These are phyloP conservation scores for Argyra leucocephala DNA, from an alignment of 2,888 invertebrate species.

Conservation along the genomic window DNA sequence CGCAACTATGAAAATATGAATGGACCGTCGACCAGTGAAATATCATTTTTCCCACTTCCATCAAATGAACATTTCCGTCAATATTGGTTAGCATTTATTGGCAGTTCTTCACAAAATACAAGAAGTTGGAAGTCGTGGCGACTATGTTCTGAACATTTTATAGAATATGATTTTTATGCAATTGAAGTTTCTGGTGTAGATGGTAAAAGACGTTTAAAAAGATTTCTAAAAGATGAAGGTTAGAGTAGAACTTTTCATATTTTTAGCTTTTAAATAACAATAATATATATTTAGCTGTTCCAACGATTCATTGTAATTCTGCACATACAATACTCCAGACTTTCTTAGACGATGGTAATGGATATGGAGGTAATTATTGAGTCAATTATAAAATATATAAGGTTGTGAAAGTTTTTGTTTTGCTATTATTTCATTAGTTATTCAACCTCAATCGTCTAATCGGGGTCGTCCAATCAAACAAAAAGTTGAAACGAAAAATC, in stretches of 20 bases:
- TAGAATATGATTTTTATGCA: constrained; percentile 6
- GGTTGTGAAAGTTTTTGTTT: background rate
- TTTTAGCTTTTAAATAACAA: background rate
- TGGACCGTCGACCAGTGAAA: background rate
- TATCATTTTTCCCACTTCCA: background rate
- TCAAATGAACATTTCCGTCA: background rate
- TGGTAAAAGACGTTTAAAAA: background rate
- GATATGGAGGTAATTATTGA: background rate
- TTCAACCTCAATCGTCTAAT: background rate
- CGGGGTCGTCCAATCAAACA: background rate
- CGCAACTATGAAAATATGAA: background rate
- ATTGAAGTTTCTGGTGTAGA: background rate
- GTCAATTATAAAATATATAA: background rate
- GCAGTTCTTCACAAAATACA: background rate
- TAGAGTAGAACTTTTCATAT: background rate
- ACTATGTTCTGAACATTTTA: constrained; percentile 7
- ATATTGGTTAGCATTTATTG: background rate
- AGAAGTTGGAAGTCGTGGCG: background rate
- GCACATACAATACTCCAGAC: background rate
- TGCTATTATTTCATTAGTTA: no score
- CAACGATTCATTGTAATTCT: constrained; percentile 1
- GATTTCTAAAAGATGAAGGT: background rate
- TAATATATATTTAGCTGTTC: background rate
- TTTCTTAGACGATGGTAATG: background rate
- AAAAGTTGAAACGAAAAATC: background rate